Base-by-base conservation (phyloP, 2,797 vertebrate species). In the Pseudomugil tenellus region DNA sequence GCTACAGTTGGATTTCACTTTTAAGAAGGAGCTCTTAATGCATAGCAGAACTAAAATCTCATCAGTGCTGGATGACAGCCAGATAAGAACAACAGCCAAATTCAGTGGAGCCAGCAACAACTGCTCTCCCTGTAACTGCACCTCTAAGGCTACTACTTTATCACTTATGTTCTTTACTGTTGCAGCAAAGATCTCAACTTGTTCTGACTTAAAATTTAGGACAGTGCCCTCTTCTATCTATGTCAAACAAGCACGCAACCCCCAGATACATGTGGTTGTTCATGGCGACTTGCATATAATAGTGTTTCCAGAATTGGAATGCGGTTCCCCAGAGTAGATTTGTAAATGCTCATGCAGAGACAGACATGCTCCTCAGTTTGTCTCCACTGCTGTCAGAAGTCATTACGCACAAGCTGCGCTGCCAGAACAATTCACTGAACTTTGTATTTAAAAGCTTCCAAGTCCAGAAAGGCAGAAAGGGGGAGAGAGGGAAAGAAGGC, bases 311-410 rank as follows among this genome's bases (percentile, higher is more conserved):
- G 84, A 86, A 86, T 43, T 84, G 86, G 88, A 91, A 91, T 88
- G 87, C 63, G 72, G 85, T 88, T 90, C 84, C 83, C 76, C 56
- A 69, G 86, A 89, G 84, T 56, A 70, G 81, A 88, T 84, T 78
- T 84, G 84, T 65, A 81, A 90, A 89, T 83, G 81, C 84, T 83
- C 78, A 69, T 74, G 80, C 80, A 75, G 79, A 89, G 80, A 79
- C 88, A 87, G 90, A 88, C 89, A 58, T 80, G 84, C 87, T 87
- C 86, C 77, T 90, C 89, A 86, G 86, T 82, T 86, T 72, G 89
- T 92, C 91, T 91, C 92, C 89, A 84, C 83, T 85, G 85, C 89
- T 92, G 90, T 92, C 90, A 93, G 82, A 91, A 91, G 84, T 89
- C 86, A 90, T 92, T 93, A 92, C 81, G 87, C 79, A 90, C 87